Percentiles rank a stretch among this genome's conserved stretches.
Evolutionary conservation across 2,113 vertebrate species (phyloP).

Genomic region (Dromas ardeola): DNA sequence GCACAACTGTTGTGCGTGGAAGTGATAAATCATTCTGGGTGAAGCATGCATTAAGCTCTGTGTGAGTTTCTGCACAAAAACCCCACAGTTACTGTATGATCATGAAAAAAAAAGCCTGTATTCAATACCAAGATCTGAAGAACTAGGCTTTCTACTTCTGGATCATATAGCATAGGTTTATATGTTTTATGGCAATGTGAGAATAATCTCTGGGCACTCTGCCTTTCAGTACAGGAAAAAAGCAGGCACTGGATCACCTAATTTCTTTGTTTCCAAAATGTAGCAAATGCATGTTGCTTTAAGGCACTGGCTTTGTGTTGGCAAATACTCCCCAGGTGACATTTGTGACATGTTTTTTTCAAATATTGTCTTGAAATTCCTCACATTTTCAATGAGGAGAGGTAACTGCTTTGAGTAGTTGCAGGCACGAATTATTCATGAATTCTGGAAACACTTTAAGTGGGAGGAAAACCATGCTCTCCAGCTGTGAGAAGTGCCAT

Average conservation of each 20-base stretch:
- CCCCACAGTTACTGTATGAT: neutral
- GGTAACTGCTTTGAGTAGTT: neutral
- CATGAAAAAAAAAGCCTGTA: neutral
- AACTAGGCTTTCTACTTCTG: neutral
- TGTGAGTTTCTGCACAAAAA: neutral
- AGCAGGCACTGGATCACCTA: neutral
- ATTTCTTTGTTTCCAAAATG: neutral
- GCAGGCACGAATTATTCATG: neutral
- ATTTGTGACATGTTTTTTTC: neutral
- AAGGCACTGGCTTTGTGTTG: neutral
- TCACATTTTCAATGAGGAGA: neutral
- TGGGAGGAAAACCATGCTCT: accelerated
- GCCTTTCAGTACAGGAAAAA: neutral
- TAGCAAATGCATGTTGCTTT: neutral
- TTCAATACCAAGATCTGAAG: neutral
- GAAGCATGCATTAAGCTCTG: neutral
- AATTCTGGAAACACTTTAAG: neutral
- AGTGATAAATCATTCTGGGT: neutral
- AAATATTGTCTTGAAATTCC: neutral
- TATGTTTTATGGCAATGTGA: neutral
- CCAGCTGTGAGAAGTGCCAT: neutral
- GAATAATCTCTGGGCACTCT: neutral
- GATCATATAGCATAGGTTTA: neutral
- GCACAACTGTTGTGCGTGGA: neutral
- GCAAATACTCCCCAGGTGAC: neutral